A percentile compares a stretch with the other conserved stretches of the same genome.
Conservation (phyloP, 2,797 vertebrate species). For the Enteromius thamalakanensis region DNA sequence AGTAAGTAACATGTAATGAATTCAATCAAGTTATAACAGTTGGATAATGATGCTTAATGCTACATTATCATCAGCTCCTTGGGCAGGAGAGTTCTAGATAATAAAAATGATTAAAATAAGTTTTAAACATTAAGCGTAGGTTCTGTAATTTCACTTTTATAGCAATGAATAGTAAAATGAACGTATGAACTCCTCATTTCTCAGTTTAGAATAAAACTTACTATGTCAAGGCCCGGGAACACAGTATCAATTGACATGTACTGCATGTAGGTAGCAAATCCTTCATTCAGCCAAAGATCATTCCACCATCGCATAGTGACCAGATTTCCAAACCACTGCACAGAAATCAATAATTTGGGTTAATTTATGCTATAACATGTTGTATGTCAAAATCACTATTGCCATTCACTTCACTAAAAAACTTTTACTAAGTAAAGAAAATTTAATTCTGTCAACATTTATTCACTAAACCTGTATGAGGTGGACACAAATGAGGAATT, state of each 20-base stretch:
- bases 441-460: background rate
- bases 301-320: slow-evolving; percentile 99
- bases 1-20: background rate
- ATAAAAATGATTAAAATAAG: background rate
- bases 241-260: slow-evolving; percentile 83
- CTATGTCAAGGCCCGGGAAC: slow-evolving; percentile 82
- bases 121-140: no score
- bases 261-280: slow-evolving; percentile 96
- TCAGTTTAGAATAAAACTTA: slow-evolving; percentile 72
- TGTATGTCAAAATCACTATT: background rate
- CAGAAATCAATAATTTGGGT: background rate
- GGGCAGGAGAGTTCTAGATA: background rate
- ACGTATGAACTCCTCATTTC: no score
- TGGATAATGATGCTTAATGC: background rate
- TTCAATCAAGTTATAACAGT: background rate
- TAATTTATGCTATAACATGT: background rate
- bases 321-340: slow-evolving; percentile 96
- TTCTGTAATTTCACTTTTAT: no score
- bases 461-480: background rate
- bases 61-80: no score
- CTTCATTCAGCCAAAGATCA: slow-evolving; percentile 97
- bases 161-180: no score
- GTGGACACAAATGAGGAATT: background rate
- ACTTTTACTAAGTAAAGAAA: background rate
- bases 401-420: background rate